phyloP scores from a whole-genome alignment of 2,797 vertebrate genomes.

The Sebastiscus albofasciatus region DNA sequence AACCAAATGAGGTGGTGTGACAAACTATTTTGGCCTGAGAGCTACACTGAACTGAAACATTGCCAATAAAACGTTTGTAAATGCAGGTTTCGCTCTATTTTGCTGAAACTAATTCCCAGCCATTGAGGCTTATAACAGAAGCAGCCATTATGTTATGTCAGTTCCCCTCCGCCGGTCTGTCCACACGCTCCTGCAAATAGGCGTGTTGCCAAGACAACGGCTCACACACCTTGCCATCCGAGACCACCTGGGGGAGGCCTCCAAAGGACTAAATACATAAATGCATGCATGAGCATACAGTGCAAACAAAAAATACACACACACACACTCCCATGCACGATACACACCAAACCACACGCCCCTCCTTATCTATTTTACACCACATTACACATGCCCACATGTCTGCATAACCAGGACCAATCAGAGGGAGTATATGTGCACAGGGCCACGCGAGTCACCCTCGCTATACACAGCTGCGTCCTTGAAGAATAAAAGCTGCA shows the following conservation, averaged over 20 bases:
- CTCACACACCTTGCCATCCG: constrained; percentile 65
- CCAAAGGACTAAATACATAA: constrained; percentile 61
- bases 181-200: constrained; percentile 54
- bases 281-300: constrained; percentile 35
- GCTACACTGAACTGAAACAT: neutral
- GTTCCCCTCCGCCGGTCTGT: constrained; percentile 65
- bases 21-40: neutral
- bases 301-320: constrained; percentile 10
- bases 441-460: neutral
- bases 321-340: neutral
- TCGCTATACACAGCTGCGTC: constrained; percentile 9
- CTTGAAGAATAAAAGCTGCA: constrained; percentile 41
- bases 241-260: constrained; percentile 66
- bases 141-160: constrained; percentile 66
- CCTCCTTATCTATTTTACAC: constrained; percentile 31
- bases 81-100: constrained; percentile 18
- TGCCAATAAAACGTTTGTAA: neutral
- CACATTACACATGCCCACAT: constrained; percentile 37
- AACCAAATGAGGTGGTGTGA: neutral
- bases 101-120: constrained; percentile 51
- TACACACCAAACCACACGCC: constrained; percentile 2
- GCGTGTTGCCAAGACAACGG: constrained; percentile 77
- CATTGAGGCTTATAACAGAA: constrained; percentile 54
- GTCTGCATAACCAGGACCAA: constrained; percentile 25
- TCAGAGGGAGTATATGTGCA: constrained; percentile 25